Percentiles rank a stretch among this genome's conserved stretches.
Conservation (phyloP, 30 jellyfish, hydroid and myxozoan genomes). For the Aurelia sp. region DNA sequence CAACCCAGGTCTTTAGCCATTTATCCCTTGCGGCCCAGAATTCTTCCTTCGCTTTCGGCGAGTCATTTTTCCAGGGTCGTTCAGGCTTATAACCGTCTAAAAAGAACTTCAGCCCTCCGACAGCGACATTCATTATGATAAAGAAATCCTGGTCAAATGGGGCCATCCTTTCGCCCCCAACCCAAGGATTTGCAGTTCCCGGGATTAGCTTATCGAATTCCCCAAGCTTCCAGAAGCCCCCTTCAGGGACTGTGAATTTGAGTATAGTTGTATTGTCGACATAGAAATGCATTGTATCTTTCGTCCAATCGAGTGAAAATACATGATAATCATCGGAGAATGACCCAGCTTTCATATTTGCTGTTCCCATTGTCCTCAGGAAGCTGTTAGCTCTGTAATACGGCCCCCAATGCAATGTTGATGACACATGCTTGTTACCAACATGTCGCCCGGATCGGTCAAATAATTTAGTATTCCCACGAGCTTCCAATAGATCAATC, state of each 20-base stretch:
- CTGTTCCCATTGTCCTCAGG: conserved; percentile 67
- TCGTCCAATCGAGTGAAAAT: conserved; percentile 71
- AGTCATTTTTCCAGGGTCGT: conserved; percentile 75
- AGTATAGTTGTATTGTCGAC: conserved; percentile 69
- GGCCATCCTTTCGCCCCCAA: conserved; percentile 74
- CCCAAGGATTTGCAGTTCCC: conserved; percentile 75
- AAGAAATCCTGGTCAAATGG: conserved; percentile 85
- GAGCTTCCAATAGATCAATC: conserved; percentile 77
- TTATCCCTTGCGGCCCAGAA: conserved; percentile 80
- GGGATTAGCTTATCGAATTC: conserved; percentile 34
- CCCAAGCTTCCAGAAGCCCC: conserved; percentile 83
- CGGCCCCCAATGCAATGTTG: conserved; percentile 91
- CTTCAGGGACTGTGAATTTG: conserved; percentile 71
- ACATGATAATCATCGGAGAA: conserved; percentile 78
- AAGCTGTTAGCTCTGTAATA: conserved; percentile 56
- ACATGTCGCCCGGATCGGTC: conserved; percentile 51
- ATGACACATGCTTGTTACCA: conserved; percentile 76
- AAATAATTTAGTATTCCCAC: conserved; percentile 69
- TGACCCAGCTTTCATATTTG: conserved; percentile 47
- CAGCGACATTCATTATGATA: conserved; percentile 83
- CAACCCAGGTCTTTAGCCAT: conserved; percentile 87
- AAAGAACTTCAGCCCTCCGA: conserved; percentile 79
- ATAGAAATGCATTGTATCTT: conserved; percentile 52
- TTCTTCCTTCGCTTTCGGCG: conserved; percentile 65
- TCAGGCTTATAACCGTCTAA: conserved; percentile 61